These are phyloP conservation scores for Listrodromus nycthemerus DNA, from an alignment of 2,888 invertebrate species.

Conservation along the genomic window DNA sequence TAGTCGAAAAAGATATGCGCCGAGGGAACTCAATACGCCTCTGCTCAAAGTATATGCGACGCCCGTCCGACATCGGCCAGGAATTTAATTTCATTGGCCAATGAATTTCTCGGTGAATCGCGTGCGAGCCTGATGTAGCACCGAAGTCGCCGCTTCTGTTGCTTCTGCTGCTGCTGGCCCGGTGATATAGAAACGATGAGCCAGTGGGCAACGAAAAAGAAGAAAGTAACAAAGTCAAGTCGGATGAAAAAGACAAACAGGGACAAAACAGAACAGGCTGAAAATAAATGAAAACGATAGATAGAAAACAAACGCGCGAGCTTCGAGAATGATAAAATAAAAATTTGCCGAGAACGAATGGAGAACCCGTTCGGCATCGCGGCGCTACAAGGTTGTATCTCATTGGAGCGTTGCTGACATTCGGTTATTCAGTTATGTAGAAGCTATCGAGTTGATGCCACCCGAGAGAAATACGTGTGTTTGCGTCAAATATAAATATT, in stretches of 20 bases:
- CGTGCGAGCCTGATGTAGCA: constrained; percentile 70
- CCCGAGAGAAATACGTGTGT: constrained; percentile 1
- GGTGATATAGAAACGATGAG: constrained; percentile 65
- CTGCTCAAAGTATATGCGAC: constrained; percentile 53
- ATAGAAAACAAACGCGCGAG: constrained; percentile 12
- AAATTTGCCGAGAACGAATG: constrained; percentile 35
- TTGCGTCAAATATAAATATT: neutral
- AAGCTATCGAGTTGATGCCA: neutral
- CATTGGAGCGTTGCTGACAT: constrained; percentile 20
- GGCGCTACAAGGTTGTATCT: constrained; percentile 30
- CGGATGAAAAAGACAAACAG: neutral
- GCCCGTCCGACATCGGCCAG: constrained; percentile 58
- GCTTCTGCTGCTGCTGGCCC: neutral
- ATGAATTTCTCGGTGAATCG: constrained; percentile 77
- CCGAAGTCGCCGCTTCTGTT: constrained; percentile 58
- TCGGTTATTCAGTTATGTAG: constrained; percentile 40
- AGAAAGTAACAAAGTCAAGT: constrained; percentile 14
- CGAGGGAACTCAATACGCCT: constrained; percentile 74
- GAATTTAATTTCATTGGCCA: constrained; percentile 78
- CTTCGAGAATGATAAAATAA: constrained; percentile 32
- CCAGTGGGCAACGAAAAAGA: constrained; percentile 38
- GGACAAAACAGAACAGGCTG: neutral
- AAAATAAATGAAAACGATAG: constrained; percentile 24
- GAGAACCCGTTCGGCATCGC: constrained; percentile 63
- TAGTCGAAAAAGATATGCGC: constrained; percentile 49